Evolutionary conservation across 2,797 vertebrate genomes (phyloP), one percentile per base, ranked within the genome.

Genomic region (Cottoperca gobio): DNA sequence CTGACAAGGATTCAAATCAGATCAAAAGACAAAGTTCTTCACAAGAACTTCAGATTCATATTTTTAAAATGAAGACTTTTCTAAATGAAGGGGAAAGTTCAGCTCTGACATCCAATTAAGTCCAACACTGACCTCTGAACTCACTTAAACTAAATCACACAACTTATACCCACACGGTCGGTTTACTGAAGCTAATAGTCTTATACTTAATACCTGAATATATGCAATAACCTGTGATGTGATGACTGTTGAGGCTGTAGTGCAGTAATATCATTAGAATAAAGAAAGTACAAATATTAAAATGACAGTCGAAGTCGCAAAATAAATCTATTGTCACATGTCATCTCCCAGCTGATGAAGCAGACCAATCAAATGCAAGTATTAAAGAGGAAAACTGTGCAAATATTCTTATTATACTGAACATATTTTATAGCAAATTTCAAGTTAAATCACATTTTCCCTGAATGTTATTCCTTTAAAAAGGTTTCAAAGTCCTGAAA

Each of bases 131-230:
- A 73, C 61, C 39, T 72, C 43, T 73, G 53, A 79, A 73, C 63
- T 63, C 59, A 67, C 21, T 85, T 78, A 23, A 79, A 68, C 65
- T 79, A 31, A 3, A 60, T 80, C n/a, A 78, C 10, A 65, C 35
- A 62, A 68, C 58, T 46, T 67, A 65, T n/a, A n/a, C n/a, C n/a
- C n/a, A n/a, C n/a, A n/a, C n/a, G n/a, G n/a, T n/a, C n/a, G n/a
- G n/a, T n/a, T n/a, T n/a, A n/a, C n/a, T n/a, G n/a, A n/a, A n/a
- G n/a, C n/a, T n/a, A n/a, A n/a, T n/a, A n/a, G n/a, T n/a, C n/a
- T n/a, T n/a, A n/a, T n/a, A 46, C 11, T 48, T 28, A 31, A 52
- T 28, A 6, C 6, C 39, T 23, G 7, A 49, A 28, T 57, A 62
- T 64, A 46, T 61, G 8, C 1, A 42, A 43, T 45, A 14, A 53